phyloP scores from a whole-genome alignment of 2,113 vertebrate species.

The Ramphastos sulfuratus region DNA sequence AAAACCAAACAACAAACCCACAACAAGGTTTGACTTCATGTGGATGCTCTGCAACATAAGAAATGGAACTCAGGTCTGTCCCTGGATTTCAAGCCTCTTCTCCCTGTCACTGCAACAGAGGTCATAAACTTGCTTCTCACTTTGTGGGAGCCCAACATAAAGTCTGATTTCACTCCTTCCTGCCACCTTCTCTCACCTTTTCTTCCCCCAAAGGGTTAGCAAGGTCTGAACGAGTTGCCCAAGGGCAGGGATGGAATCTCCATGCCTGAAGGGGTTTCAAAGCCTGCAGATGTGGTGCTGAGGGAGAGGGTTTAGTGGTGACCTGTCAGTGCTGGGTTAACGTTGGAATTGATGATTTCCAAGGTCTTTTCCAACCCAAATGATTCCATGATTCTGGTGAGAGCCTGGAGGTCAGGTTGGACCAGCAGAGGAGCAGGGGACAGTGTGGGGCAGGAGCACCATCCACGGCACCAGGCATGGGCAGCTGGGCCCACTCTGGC shows the following conservation, averaged over 20 bases:
- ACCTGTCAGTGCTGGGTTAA: neutral
- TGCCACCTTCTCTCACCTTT: neutral
- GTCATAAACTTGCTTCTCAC: too few relatives aligned
- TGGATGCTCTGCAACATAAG: neutral
- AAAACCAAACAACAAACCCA: too few relatives aligned
- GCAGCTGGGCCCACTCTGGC: too few relatives aligned
- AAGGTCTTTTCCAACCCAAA: neutral
- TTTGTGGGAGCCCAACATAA: neutral
- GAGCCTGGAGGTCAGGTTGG: too few relatives aligned
- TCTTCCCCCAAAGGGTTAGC: neutral
- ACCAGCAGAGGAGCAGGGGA: too few relatives aligned
- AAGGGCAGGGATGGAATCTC: neutral
- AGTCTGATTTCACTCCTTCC: neutral
- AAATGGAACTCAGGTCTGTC: neutral
- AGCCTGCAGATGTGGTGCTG: neutral
- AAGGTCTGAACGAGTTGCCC: neutral
- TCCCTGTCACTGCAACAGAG: neutral
- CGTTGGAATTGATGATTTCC: neutral
- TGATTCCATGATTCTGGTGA: too few relatives aligned
- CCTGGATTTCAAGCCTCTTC: neutral
- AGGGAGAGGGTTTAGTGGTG: neutral
- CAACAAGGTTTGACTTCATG: neutral
- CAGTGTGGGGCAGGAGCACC: too few relatives aligned
- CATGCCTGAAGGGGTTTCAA: neutral
- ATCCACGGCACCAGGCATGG: too few relatives aligned